A percentile compares a stretch with the other conserved stretches of the same genome.
These are phyloP conservation scores for Muscicapa striata DNA, from an alignment of 2,797 vertebrate species.

Conservation along the genomic window DNA sequence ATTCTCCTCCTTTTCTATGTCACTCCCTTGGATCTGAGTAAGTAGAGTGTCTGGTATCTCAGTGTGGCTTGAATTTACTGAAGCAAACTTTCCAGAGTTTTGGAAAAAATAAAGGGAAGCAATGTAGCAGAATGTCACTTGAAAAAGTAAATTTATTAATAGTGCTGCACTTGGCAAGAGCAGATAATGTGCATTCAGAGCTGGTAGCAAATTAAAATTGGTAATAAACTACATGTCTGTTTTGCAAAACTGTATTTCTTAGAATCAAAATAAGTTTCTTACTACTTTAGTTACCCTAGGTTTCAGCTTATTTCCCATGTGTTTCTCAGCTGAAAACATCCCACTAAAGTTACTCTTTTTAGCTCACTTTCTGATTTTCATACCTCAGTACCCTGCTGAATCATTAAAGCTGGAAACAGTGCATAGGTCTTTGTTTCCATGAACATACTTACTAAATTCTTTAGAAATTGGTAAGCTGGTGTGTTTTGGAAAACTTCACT, in stretches of 20 bases:
- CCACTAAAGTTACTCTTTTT: background rate
- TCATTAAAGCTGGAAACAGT: background rate
- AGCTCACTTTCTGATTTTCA: background rate
- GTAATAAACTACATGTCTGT: background rate
- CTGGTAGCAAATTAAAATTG: background rate
- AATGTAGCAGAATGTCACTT: background rate
- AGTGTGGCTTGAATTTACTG: background rate
- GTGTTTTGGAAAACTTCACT: background rate
- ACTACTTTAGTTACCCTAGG: background rate
- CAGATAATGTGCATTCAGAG: background rate
- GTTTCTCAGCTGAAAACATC: background rate
- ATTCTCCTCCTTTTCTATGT: background rate
- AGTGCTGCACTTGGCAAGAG: background rate
- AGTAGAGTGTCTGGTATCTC: background rate
- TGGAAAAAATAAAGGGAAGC: background rate
- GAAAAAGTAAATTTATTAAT: background rate
- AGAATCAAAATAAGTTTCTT: background rate
- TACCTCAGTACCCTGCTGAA: background rate
- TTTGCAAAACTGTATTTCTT: background rate
- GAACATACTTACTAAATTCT: background rate
- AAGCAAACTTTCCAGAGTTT: background rate
- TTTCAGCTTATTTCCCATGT: background rate
- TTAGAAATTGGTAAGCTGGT: background rate
- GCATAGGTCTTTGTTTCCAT: background rate
- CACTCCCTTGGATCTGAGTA: background rate